A percentile compares a stretch with the other conserved stretches of the same genome.
phyloP scores from a whole-genome alignment of 2,797 vertebrate genomes.

The Catamblyrhynchus diadema region DNA sequence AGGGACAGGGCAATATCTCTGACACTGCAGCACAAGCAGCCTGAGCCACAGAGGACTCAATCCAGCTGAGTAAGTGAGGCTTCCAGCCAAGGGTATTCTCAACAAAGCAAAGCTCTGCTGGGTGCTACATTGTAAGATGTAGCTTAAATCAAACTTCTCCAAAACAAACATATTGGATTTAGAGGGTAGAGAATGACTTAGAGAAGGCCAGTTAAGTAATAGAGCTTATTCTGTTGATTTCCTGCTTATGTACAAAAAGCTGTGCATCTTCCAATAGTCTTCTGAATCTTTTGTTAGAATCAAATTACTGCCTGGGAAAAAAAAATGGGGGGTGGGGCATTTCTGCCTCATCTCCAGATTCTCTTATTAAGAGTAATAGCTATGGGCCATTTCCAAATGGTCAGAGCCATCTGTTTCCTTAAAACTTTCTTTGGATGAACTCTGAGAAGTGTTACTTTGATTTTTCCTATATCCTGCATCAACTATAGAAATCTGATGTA shows the following conservation, averaged over 20 bases:
- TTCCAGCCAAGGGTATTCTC: neutral
- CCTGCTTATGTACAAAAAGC: neutral
- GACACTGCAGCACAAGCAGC: neutral
- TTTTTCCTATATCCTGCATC: conserved; percentile 37
- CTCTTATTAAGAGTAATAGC: neutral
- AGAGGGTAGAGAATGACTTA: neutral
- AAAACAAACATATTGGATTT: neutral
- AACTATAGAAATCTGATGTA: neutral
- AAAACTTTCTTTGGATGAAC: neutral
- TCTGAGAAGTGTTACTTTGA: neutral
- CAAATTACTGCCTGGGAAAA: neutral
- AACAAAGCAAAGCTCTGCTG: neutral
- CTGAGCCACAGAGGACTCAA: neutral
- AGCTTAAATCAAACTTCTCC: neutral
- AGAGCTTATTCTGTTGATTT: neutral
- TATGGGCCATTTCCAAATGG: neutral
- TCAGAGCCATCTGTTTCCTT: neutral
- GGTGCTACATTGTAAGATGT: neutral
- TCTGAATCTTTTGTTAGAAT: neutral
- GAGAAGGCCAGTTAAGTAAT: neutral
- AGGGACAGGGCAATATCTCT: neutral
- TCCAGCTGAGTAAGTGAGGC: conserved; percentile 1
- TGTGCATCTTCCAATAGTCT: neutral
- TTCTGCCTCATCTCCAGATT: neutral
- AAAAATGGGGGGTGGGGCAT: neutral